These are phyloP conservation scores for Diadumene lineata DNA, from an alignment of 92 coral and sea anemone genomes.

Conservation along the genomic window DNA sequence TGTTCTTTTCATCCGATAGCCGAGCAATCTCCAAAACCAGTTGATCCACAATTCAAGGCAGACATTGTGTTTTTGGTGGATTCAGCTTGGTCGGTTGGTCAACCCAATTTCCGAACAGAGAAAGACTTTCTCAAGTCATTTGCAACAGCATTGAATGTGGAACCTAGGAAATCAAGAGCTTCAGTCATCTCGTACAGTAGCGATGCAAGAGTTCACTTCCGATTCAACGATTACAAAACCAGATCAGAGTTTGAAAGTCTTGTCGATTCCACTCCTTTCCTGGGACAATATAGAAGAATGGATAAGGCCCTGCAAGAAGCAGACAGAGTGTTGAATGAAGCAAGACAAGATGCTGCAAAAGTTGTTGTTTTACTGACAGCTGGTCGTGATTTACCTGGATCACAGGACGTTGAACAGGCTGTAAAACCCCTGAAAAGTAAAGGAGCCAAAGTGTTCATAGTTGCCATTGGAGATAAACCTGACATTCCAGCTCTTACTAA, in stretches of 20 bases:
- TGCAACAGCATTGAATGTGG: constrained; percentile 56
- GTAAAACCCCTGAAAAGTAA: constrained; percentile 53
- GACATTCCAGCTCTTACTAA: constrained; percentile 32
- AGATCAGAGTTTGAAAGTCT: constrained; percentile 23
- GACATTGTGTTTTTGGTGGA: constrained; percentile 62
- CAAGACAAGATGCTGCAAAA: constrained; percentile 60
- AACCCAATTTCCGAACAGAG: constrained; percentile 44
- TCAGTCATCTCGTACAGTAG: constrained; percentile 67
- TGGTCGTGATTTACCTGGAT: constrained; percentile 44
- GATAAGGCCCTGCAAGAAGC: constrained; percentile 62
- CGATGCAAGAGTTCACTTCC: constrained; percentile 29
- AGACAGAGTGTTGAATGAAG: constrained; percentile 34
- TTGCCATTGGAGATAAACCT: constrained; percentile 54
- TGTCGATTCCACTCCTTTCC: constrained; percentile 41
- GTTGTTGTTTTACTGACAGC: constrained; percentile 60
- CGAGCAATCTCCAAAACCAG: not conserved
- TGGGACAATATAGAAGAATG: constrained; percentile 52
- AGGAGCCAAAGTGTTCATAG: constrained; percentile 64
- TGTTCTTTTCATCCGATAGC: no score
- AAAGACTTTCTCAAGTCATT: constrained; percentile 69
- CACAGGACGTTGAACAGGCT: constrained; percentile 46
- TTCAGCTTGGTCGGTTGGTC: constrained; percentile 55
- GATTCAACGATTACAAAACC: constrained; percentile 43
- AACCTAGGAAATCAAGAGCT: constrained; percentile 64
- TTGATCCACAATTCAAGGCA: constrained; percentile 25